Evolutionary conservation across 2,113 vertebrate genomes (phyloP).

Genomic region (Bubo scandiacus): DNA sequence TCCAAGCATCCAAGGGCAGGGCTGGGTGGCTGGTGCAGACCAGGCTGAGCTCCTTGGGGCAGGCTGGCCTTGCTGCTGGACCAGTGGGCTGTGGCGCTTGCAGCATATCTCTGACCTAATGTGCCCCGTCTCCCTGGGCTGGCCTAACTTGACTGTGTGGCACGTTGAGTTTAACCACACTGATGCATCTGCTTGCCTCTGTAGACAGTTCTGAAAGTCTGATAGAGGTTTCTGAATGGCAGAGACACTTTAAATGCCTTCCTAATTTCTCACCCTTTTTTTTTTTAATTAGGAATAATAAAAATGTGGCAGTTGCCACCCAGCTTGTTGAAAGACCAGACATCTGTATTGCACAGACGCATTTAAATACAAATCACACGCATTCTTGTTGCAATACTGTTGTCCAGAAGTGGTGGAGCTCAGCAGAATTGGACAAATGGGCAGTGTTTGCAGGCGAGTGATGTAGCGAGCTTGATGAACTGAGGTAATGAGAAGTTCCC

Average conservation of each 20-base stretch:
- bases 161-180: neutral
- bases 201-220: neutral
- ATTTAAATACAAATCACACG: neutral
- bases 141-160: fast-evolving
- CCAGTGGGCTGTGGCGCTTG: too few relatives aligned
- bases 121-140: neutral
- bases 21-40: neutral
- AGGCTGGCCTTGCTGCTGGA: neutral
- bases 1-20: neutral
- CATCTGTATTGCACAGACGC: neutral
- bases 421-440: neutral
- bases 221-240: neutral
- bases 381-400: fast-evolving
- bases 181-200: neutral
- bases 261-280: neutral
- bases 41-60: neutral
- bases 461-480: neutral
- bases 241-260: neutral
- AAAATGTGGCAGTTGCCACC: neutral
- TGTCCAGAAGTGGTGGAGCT: neutral
- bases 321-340: neutral
- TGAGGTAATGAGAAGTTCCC: neutral
- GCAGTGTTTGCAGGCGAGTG: neutral
- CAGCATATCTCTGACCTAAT: neutral
- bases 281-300: neutral